Conservation (phyloP, 2,797 vertebrate species). For the Mormyrus proboscirostris region DNA sequence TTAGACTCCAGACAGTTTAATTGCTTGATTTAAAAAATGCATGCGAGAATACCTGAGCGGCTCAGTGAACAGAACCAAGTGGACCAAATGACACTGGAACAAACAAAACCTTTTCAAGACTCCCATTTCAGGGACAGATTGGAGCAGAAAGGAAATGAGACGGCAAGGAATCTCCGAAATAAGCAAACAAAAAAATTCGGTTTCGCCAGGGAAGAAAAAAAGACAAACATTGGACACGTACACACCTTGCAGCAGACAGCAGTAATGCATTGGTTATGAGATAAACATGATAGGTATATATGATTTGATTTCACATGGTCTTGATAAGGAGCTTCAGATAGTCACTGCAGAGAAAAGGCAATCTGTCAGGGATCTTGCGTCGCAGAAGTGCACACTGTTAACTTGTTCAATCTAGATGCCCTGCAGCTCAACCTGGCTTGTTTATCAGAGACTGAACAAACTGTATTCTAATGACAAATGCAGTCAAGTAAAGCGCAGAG, state of each 20-base stretch:
- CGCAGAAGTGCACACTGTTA: constrained; percentile 1
- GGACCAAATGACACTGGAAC: background rate
- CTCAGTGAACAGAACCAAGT: background rate
- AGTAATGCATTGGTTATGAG: background rate
- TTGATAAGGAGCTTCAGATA: background rate
- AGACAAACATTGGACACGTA: background rate
- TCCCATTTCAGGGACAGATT: background rate
- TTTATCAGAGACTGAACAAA: background rate
- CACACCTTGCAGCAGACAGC: background rate
- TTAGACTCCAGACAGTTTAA: background rate
- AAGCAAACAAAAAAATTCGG: background rate
- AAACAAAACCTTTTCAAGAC: background rate
- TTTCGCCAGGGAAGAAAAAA: background rate
- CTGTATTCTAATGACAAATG: constrained; percentile 17
- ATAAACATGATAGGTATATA: constrained; percentile 3
- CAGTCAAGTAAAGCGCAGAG: background rate
- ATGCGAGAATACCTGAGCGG: background rate
- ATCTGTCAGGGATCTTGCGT: constrained; percentile 8
- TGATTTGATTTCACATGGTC: background rate
- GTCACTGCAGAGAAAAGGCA: background rate
- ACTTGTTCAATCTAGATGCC: constrained; percentile 11
- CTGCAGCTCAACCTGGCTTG: constrained; percentile 11
- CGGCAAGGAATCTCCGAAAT: background rate
- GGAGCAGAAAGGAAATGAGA: background rate
- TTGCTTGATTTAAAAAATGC: background rate